Percentiles rank a stretch among this genome's conserved stretches.
Conservation (phyloP, 2,113 vertebrate species). For the Syrmaticus mikado region DNA sequence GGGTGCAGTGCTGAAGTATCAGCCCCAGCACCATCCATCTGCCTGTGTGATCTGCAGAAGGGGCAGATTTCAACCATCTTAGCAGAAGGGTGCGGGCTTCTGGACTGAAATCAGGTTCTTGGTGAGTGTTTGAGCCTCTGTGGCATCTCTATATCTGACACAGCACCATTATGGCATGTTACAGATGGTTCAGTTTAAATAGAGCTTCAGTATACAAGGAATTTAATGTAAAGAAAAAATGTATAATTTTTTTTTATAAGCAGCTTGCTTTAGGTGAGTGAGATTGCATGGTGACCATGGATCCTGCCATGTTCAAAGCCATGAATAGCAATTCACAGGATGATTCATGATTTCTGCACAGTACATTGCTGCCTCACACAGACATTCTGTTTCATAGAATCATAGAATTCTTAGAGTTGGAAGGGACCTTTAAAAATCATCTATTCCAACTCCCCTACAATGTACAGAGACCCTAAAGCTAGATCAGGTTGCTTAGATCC, state of each 20-base stretch:
- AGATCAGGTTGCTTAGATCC: too few relatives aligned
- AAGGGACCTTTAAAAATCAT: too few relatives aligned
- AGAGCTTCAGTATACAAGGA: neutral
- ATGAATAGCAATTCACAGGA: neutral
- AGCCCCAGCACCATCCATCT: neutral
- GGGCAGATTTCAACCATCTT: neutral
- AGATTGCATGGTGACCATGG: neutral
- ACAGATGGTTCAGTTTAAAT: neutral
- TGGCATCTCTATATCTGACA: neutral
- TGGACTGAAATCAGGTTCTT: neutral
- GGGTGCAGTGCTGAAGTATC: neutral
- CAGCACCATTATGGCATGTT: neutral
- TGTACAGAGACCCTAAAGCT: too few relatives aligned
- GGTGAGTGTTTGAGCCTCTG: neutral
- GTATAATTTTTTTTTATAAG: neutral
- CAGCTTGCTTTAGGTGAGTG: neutral
- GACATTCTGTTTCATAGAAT: neutral
- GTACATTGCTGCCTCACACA: neutral
- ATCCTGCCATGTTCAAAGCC: neutral
- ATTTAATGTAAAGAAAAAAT: neutral
- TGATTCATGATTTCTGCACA: neutral
- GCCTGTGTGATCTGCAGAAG: accelerated
- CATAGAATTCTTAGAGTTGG: too few relatives aligned
- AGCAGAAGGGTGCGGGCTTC: neutral
- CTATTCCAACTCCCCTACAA: too few relatives aligned